Conservation (phyloP, 2,888 invertebrate genomes). For the Osmoderma eremita region DNA sequence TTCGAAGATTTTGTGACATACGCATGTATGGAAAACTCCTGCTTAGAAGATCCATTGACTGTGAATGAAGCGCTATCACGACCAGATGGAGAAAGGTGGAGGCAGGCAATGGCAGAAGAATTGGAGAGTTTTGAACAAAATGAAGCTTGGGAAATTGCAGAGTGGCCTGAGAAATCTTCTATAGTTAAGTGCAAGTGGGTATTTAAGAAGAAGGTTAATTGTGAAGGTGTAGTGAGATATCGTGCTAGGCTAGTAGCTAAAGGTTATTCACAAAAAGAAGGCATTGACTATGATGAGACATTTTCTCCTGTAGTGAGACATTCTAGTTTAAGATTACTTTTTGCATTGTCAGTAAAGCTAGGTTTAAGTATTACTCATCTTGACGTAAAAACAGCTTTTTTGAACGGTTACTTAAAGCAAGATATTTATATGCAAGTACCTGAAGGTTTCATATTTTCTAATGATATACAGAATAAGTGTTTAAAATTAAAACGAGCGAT, state of each 20-base stretch:
- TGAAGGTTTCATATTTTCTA: constrained; percentile 43
- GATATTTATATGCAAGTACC: constrained; percentile 47
- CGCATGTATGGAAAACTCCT: too few species aligned
- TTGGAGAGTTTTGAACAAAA: constrained; percentile 52
- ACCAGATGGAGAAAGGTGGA: constrained; percentile 47
- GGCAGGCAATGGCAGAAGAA: constrained; percentile 52
- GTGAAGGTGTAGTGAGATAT: constrained; percentile 46
- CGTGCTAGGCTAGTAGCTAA: constrained; percentile 38
- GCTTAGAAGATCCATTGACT: too few species aligned
- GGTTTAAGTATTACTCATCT: constrained; percentile 44
- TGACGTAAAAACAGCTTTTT: constrained; percentile 52
- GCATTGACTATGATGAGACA: constrained; percentile 47
- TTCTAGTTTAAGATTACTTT: constrained; percentile 47
- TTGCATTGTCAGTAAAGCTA: constrained; percentile 45
- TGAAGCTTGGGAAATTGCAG: constrained; percentile 51
- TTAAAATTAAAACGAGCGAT: constrained; percentile 39
- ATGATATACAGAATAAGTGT: constrained; percentile 33
- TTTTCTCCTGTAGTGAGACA: constrained; percentile 49
- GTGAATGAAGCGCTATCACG: constrained; percentile 49
- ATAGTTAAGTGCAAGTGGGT: constrained; percentile 55
- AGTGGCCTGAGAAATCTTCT: constrained; percentile 45
- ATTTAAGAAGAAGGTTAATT: constrained; percentile 50
- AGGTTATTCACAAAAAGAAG: constrained; percentile 44
- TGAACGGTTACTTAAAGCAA: constrained; percentile 50
- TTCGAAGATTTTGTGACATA: too few species aligned